A percentile compares a stretch with the other conserved stretches of the same genome.
These are phyloP conservation scores for Trematocara unimaculatum DNA, from an alignment of 2,113 vertebrate species.

Conservation along the genomic window DNA sequence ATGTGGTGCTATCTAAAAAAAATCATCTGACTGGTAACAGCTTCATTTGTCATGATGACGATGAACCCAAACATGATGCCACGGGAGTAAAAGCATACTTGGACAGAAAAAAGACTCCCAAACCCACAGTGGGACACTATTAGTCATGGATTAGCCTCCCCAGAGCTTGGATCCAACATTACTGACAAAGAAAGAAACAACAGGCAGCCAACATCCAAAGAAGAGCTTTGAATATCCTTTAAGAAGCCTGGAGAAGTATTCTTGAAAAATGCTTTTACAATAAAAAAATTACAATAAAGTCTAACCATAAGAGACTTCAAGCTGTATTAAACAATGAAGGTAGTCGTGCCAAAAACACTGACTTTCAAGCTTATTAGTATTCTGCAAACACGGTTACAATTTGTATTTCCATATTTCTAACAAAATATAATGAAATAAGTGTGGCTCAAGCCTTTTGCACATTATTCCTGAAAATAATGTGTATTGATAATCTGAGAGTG, in stretches of 20 bases:
- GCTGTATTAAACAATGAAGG: background rate
- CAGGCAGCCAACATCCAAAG: background rate
- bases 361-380: background rate
- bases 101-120: background rate
- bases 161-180: background rate
- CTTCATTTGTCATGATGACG: background rate
- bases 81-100: background rate
- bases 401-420: background rate
- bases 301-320: background rate
- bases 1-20: background rate
- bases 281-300: background rate
- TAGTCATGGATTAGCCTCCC: background rate
- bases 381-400: background rate
- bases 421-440: background rate
- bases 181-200: background rate
- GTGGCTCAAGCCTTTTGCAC: background rate
- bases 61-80: background rate
- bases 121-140: background rate
- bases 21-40: background rate
- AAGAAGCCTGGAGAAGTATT: background rate
- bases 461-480: background rate
- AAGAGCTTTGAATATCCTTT: background rate
- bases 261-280: background rate
- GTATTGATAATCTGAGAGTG: background rate
- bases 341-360: background rate